phyloP scores from a whole-genome alignment of 1,140 invertebrate species.

The Bombus sibiricus region DNA sequence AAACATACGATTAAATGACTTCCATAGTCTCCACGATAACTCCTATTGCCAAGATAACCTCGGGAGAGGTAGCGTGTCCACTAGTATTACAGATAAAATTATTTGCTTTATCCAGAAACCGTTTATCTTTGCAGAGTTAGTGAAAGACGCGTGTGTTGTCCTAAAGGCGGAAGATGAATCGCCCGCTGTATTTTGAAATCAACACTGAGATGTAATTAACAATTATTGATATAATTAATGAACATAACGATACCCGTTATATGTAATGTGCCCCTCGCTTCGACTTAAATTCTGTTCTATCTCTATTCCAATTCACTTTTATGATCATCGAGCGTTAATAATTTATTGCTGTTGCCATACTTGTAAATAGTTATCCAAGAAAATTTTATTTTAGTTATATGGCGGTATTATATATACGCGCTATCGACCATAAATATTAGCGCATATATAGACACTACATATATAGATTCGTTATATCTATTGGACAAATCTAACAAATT shows the following conservation, averaged over 20 bases:
- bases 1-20: conserved; percentile 22
- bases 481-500: no score
- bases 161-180: conserved; percentile 3
- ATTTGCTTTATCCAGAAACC: conserved; percentile 9
- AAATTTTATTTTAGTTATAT: no score
- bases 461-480: no score
- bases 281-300: neutral
- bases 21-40: conserved; percentile 32
- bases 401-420: no score
- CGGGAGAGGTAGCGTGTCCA: neutral
- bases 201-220: neutral
- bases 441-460: no score
- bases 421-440: no score
- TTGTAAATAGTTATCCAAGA: neutral
- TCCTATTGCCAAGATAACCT: conserved; percentile 32
- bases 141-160: neutral
- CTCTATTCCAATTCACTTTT: neutral
- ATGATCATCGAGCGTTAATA: no score
- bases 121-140: conserved; percentile 17
- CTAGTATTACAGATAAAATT: conserved; percentile 48
- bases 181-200: neutral
- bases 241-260: neutral
- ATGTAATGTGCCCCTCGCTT: neutral
- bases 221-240: neutral
- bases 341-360: neutral